Evolutionary conservation across 2,888 invertebrate species (phyloP), one percentile per base, ranked within the genome.

Genomic region (Protophormia terraenovae): DNA sequence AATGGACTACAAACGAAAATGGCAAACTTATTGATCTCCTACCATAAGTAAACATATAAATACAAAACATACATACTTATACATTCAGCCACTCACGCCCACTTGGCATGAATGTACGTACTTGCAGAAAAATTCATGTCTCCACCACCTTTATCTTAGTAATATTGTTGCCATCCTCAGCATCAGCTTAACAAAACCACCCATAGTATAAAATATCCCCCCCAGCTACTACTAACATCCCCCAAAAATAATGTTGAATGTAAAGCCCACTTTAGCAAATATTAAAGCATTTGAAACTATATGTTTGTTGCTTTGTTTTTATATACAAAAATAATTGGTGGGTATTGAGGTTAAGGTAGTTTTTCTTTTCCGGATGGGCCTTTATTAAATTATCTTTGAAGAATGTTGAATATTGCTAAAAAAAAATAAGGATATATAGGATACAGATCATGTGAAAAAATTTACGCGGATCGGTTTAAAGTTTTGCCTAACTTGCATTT

Each of bases 11-110:
- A 62, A 86, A 85, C 81, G 58, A 86, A 82, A 85, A 87, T 82
- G 85, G 82, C 86, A 77, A 80, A 85, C 86, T 79, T 83, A 83
- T 83, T 83, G 81, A 86, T 78, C 83, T 82, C 82, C 76, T 50
- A 80, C 79, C 62, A 75, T 16, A 41, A 29, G 8, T 41, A 66
- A 29, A 69, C 67, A 47, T 19, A 47, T 27, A 80, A 10, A 58
- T n/a, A 58, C 3, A 19, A 38, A 16, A 58, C 41, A 60, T 19
- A 72, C 67, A 73, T 22, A 38, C 16, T 47, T 47, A 8, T 19
- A 67, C 35, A 24, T 32, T 10, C 45, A 60, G 47, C 69, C 76
- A 76, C 75, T 71, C 84, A 75, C 71, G 79, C 80, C 80, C 84
- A 82, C 69, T 75, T 62, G 60, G 45, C 16, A 38, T 38, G 12